Percentiles rank a stretch among this genome's conserved stretches.
Conservation (phyloP, 2,113 vertebrate genomes). For the Dipodomys merriami region DNA sequence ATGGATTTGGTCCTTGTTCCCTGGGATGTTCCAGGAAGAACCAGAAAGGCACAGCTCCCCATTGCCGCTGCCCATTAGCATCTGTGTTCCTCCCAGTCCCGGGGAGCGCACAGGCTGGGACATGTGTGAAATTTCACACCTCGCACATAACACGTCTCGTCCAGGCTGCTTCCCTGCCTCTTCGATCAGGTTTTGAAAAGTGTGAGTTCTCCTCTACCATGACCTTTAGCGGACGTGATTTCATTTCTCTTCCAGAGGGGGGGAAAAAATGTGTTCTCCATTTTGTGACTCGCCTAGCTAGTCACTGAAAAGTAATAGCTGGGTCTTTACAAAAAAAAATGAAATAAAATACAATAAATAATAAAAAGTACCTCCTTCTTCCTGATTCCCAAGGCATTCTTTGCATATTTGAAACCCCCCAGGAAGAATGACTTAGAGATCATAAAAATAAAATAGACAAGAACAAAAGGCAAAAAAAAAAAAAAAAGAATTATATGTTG, state of each 20-base stretch:
- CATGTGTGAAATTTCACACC: constrained; percentile 77
- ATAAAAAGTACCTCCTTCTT: neutral
- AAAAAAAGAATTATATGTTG: neutral
- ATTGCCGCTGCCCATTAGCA: neutral
- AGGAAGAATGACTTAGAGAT: too few species aligned
- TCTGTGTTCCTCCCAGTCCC: constrained; percentile 5
- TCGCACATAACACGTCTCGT: constrained; percentile 64
- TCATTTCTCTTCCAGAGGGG: constrained; percentile 62
- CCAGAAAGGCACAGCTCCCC: constrained; percentile 40
- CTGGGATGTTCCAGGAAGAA: neutral
- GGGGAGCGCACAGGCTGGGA: constrained; percentile 19
- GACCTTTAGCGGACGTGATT: constrained; percentile 67
- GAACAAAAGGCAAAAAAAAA: too few species aligned
- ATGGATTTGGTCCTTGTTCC: constrained; percentile 44
- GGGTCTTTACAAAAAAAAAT: neutral
- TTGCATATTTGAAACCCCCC: too few species aligned
- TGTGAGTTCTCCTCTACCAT: constrained; percentile 61
- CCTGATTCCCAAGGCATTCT: neutral
- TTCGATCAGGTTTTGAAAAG: neutral
- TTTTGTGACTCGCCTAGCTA: constrained; percentile 36
- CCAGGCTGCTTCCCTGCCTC: constrained; percentile 53
- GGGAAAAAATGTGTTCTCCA: neutral
- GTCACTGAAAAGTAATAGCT: constrained; percentile 21
- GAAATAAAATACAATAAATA: neutral
- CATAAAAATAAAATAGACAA: too few species aligned